These are phyloP conservation scores for Bufo gargarizans DNA, from an alignment of 2,113 vertebrate genomes.

Conservation along the genomic window DNA sequence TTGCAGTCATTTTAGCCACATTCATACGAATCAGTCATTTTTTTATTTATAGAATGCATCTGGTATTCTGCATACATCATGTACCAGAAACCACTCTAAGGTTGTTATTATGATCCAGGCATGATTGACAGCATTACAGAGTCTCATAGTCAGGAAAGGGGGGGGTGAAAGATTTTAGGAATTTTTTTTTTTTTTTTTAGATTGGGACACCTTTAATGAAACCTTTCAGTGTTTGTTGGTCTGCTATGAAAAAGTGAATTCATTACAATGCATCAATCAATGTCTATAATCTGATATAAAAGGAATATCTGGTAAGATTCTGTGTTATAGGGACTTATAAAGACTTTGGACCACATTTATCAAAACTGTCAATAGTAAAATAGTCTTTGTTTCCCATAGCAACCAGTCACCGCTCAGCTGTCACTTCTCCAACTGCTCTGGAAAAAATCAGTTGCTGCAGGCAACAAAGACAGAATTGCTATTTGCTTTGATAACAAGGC, in stretches of 20 bases:
- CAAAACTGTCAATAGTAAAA: too few species aligned
- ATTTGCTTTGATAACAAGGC: too few species aligned
- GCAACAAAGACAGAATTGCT: too few species aligned
- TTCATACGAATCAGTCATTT: background rate
- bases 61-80: slow-evolving; percentile 28
- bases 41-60: slow-evolving; percentile 30
- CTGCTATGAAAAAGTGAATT: slow-evolving; percentile 1
- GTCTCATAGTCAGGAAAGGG: background rate
- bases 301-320: too few species aligned
- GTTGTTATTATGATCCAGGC: background rate
- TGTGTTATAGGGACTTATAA: too few species aligned
- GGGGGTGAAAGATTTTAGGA: slow-evolving; percentile 4
- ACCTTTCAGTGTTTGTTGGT: background rate
- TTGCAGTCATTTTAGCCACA: slow-evolving; percentile 23
- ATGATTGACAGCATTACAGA: slow-evolving; percentile 33
- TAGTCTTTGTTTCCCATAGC: too few species aligned
- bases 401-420: too few species aligned
- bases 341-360: too few species aligned
- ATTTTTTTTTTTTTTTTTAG: slow-evolving; percentile 3
- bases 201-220: slow-evolving; percentile 30
- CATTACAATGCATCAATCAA: too few species aligned
- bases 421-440: too few species aligned
- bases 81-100: slow-evolving; percentile 30
- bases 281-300: too few species aligned
- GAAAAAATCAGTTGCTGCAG: too few species aligned